phyloP scores from a whole-genome alignment of 2,113 vertebrate genomes.

The Thunnus thynnus region DNA sequence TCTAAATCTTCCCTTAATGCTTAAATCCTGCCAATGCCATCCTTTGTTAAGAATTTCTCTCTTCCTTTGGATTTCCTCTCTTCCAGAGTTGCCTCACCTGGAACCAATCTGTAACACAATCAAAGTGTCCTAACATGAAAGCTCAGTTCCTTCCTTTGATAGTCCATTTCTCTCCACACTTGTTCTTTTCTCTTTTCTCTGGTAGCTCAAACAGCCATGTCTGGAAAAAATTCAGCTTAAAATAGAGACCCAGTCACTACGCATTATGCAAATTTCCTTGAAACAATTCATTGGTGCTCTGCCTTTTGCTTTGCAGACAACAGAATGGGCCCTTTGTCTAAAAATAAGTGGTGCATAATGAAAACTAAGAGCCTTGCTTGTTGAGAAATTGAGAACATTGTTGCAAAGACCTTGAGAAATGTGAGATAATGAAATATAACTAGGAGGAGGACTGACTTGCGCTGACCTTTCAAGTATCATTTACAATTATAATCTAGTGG shows the following conservation, averaged over 20 bases:
- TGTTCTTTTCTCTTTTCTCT: constrained; percentile 62
- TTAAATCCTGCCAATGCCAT: constrained; percentile 67
- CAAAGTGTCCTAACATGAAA: constrained; percentile 85
- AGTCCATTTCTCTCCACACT: constrained; percentile 74
- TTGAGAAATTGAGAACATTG: constrained; percentile 52
- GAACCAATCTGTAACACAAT: constrained; percentile 87
- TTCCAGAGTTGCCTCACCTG: constrained; percentile 80
- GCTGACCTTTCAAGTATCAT: constrained; percentile 30
- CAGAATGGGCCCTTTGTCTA: constrained; percentile 63
- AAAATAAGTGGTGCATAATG: constrained; percentile 48
- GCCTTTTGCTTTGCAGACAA: constrained; percentile 61
- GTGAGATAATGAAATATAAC: constrained; percentile 43
- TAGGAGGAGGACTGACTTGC: constrained; percentile 5
- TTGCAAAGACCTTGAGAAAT: constrained; percentile 33
- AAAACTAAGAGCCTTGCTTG: constrained; percentile 50
- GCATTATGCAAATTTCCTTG: constrained; percentile 69
- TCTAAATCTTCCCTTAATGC: constrained; percentile 59
- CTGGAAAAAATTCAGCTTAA: constrained; percentile 73
- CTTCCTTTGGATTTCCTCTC: constrained; percentile 61
- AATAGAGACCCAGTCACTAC: constrained; percentile 72
- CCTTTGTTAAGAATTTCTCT: constrained; percentile 56
- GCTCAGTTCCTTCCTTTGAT: constrained; percentile 83
- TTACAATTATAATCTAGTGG: constrained; percentile 44
- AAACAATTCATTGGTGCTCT: constrained; percentile 73
- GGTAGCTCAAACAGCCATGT: constrained; percentile 56